Conservation (phyloP, 2,797 vertebrate genomes). For the Mormyrus proboscirostris region DNA sequence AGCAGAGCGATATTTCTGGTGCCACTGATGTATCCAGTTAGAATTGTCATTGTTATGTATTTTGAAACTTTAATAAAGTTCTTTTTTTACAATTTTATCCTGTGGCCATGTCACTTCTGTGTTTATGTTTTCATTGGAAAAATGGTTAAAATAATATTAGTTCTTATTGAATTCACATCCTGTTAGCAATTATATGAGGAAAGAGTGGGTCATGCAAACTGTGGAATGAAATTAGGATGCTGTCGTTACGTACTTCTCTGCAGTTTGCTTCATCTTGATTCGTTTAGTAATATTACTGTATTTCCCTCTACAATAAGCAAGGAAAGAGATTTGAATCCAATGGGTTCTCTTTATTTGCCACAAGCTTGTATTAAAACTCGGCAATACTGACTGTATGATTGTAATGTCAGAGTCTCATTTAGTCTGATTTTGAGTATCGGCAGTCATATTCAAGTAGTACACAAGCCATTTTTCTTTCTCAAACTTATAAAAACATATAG, state of each 20-base stretch:
- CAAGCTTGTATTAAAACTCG: not conserved
- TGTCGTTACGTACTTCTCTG: constrained; percentile 39
- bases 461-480: not conserved
- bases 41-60: not conserved
- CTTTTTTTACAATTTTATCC: not conserved
- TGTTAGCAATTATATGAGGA: constrained; percentile 27
- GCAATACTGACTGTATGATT: not conserved
- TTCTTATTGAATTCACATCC: constrained; percentile 23
- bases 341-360: constrained; percentile 14
- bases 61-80: not conserved
- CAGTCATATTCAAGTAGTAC: not conserved
- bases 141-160: not conserved
- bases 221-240: constrained; percentile 19
- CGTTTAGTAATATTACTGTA: constrained; percentile 62
- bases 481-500: not conserved
- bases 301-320: constrained; percentile 55
- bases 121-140: not conserved
- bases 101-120: not conserved
- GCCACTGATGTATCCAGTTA: not conserved
- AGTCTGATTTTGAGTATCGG: not conserved
- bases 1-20: not conserved
- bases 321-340: constrained; percentile 26
- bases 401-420: not conserved
- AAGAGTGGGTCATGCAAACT: constrained; percentile 25
- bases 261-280: constrained; percentile 53